A percentile compares a stretch with the other conserved stretches of the same genome.
phyloP scores from a whole-genome alignment of 2,113 vertebrate genomes.

The Pipa parva region DNA sequence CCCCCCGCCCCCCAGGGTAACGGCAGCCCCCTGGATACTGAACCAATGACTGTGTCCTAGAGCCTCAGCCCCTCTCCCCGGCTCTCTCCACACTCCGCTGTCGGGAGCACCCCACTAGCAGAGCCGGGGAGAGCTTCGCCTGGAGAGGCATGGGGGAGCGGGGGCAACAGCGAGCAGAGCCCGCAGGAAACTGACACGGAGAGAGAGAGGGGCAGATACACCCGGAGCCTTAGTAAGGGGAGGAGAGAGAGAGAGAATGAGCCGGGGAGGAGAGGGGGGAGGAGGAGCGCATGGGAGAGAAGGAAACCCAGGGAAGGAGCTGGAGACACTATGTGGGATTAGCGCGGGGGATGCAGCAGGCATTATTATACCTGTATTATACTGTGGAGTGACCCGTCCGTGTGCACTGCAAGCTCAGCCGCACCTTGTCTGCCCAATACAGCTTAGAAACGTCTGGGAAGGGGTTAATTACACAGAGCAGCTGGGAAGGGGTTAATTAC shows the following conservation, averaged over 20 bases:
- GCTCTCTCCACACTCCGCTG: slow-evolving; percentile 14
- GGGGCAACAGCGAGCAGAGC: slow-evolving; percentile 4
- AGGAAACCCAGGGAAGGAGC: not conserved
- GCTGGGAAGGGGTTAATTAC: too few species aligned
- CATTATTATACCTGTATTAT: too few species aligned
- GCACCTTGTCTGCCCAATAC: too few species aligned
- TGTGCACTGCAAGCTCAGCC: too few species aligned
- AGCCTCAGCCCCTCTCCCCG: slow-evolving; percentile 10
- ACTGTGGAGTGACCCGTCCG: too few species aligned
- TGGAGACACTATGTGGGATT: not conserved
- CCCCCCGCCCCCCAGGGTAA: not conserved
- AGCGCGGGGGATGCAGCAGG: not conserved
- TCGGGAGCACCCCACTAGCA: not conserved
- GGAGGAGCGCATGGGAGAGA: not conserved
- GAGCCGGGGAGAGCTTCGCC: slow-evolving; percentile 10
- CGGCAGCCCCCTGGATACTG: not conserved
- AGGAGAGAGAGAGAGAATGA: slow-evolving; percentile 1
- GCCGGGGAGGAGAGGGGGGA: not conserved
- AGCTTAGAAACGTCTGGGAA: too few species aligned
- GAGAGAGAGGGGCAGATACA: not conserved
- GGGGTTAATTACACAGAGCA: too few species aligned
- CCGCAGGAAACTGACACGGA: not conserved
- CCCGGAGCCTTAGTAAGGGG: not conserved
- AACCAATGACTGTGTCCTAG: not conserved
- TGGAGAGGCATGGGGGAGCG: slow-evolving; percentile 29